These are phyloP conservation scores for Drosophila quinaria DNA, from an alignment of 2,888 invertebrate genomes.

Conservation along the genomic window DNA sequence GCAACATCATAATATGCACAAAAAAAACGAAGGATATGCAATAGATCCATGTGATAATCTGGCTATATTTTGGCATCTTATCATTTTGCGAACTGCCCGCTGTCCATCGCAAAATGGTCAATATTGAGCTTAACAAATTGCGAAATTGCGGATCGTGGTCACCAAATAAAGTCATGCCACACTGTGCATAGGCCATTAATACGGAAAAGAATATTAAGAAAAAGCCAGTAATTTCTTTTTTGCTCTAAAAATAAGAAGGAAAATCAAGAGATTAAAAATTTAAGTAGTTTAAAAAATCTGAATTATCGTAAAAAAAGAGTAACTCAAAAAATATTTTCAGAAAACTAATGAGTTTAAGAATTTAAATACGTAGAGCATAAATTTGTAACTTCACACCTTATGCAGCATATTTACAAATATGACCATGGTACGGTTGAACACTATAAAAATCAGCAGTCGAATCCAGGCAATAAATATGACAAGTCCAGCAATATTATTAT, in stretches of 20 bases:
- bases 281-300: too few species aligned
- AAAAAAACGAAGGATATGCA: constrained; percentile 45
- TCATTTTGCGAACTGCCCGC: constrained; percentile 37
- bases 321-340: too few species aligned
- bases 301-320: too few species aligned
- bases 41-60: constrained; percentile 26
- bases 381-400: constrained; percentile 23
- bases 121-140: constrained; percentile 21
- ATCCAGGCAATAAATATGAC: constrained; percentile 56
- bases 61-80: background rate
- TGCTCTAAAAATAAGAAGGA: constrained; percentile 29
- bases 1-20: constrained; percentile 50
- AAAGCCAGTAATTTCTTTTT: constrained; percentile 52
- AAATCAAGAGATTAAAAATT: too few species aligned
- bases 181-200: constrained; percentile 45
- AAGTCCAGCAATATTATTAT: constrained; percentile 41
- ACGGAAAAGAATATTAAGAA: constrained; percentile 42
- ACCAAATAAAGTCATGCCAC: constrained; percentile 52
- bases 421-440: constrained; percentile 60
- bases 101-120: constrained; percentile 44
- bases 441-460: constrained; percentile 42
- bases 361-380: background rate
- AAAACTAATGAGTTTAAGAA: background rate
- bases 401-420: constrained; percentile 39
- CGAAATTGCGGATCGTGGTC: constrained; percentile 25